phyloP scores from a whole-genome alignment of 92 coral and sea anemone species.

The Micromussa lordhowensis region DNA sequence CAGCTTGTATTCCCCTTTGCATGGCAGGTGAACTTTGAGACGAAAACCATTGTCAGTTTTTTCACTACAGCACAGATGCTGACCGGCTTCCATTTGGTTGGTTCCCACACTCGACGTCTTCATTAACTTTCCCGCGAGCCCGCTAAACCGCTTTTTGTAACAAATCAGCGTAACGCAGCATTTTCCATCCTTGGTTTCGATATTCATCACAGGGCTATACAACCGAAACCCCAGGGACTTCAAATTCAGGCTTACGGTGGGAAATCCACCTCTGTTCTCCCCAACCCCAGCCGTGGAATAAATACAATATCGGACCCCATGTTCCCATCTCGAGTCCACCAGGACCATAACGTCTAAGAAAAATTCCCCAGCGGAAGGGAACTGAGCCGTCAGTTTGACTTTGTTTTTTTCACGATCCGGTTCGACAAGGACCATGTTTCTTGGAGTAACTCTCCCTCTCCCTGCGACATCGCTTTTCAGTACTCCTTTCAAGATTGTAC shows the following conservation, averaged over 20 bases:
- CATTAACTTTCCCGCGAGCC: slow-evolving; percentile 57
- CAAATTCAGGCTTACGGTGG: slow-evolving; percentile 60
- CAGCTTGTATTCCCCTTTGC: slow-evolving; percentile 76
- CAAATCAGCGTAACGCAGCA: slow-evolving; percentile 63
- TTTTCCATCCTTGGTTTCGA: slow-evolving; percentile 70
- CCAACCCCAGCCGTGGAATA: slow-evolving; percentile 80
- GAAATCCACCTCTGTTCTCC: slow-evolving; percentile 83
- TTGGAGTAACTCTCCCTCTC: slow-evolving; percentile 39
- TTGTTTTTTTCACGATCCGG: slow-evolving; percentile 51
- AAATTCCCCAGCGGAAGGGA: slow-evolving; percentile 83
- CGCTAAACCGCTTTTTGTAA: slow-evolving; percentile 46
- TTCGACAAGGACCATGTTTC: slow-evolving; percentile 74
- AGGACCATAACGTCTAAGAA: slow-evolving; percentile 63
- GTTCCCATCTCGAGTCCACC: slow-evolving; percentile 69
- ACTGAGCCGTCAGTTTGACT: slow-evolving; percentile 63
- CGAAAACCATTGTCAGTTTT: slow-evolving; percentile 57
- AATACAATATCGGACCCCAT: slow-evolving; percentile 75
- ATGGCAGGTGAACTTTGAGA: slow-evolving; percentile 77
- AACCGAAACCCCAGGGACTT: slow-evolving; percentile 76
- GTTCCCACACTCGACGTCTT: slow-evolving; percentile 18
- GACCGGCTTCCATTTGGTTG: slow-evolving; percentile 58
- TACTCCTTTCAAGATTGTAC: slow-evolving; percentile 67
- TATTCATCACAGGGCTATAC: slow-evolving; percentile 72
- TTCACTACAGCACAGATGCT: slow-evolving; percentile 57
- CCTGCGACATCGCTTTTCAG: slow-evolving; percentile 61